These are phyloP conservation scores for Ephydatia muelleri DNA, from an alignment of 37 sponge, comb jelly and placozoan species.

Conservation along the genomic window DNA sequence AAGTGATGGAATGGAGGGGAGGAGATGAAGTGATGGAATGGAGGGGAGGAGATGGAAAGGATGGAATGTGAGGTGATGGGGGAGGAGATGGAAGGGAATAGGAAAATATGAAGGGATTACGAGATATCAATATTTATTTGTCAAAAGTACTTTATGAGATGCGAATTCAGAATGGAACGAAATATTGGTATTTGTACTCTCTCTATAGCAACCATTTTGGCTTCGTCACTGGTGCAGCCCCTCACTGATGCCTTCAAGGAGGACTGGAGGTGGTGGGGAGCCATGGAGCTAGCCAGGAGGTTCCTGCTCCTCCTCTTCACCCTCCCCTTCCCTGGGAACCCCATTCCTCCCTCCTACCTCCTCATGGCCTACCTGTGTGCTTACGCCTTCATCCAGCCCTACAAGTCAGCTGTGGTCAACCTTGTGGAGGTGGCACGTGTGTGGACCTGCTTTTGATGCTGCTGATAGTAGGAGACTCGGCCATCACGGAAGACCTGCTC, in stretches of 20 bases:
- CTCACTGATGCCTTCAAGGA: not conserved
- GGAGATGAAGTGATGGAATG: too few species aligned
- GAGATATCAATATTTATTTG: too few species aligned
- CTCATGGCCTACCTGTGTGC: not conserved
- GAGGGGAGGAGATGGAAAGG: too few species aligned
- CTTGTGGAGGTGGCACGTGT: not conserved
- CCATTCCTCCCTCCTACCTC: slow-evolving; percentile 11
- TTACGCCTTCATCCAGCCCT: slow-evolving; percentile 12
- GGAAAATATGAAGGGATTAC: too few species aligned
- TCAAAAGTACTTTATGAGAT: too few species aligned
- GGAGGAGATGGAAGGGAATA: too few species aligned
- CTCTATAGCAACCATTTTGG: not conserved
- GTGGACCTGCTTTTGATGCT: not conserved
- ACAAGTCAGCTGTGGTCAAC: slow-evolving; percentile 5
- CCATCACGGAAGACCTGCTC: too few species aligned
- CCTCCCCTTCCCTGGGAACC: slow-evolving; percentile 42
- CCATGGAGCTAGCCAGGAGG: slow-evolving; percentile 33
- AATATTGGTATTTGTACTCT: too few species aligned
- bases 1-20: too few species aligned
- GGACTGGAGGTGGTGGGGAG: slow-evolving; percentile 37
- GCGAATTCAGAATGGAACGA: too few species aligned
- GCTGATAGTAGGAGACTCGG: not conserved
- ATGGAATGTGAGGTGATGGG: too few species aligned
- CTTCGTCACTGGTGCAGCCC: not conserved
- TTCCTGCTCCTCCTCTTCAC: slow-evolving; percentile 24